phyloP scores from a whole-genome alignment of 92 coral and sea anemone species.

The Meandrina meandrites region DNA sequence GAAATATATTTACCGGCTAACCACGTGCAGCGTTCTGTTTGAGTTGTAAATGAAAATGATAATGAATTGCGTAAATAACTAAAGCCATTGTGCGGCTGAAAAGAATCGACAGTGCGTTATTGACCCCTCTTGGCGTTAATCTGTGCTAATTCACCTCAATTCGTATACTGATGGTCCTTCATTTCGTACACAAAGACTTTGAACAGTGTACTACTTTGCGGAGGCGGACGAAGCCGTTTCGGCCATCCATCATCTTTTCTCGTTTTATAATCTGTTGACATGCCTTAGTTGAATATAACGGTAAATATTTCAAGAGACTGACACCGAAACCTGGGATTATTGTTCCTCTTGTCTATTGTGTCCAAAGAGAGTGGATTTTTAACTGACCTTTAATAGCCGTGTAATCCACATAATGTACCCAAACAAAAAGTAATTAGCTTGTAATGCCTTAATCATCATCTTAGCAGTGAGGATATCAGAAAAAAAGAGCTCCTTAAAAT shows the following conservation, averaged over 20 bases:
- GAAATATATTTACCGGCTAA: not conserved
- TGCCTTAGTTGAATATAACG: not conserved
- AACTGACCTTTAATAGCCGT: not conserved
- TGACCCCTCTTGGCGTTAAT: constrained; percentile 1
- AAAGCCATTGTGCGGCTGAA: not conserved
- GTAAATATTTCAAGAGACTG: not conserved
- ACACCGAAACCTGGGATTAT: not conserved
- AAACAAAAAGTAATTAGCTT: not conserved
- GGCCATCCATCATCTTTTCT: constrained; percentile 14
- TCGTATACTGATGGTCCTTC: not conserved
- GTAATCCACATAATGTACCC: not conserved
- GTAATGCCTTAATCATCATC: not conserved
- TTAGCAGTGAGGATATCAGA: not conserved
- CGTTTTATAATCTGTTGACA: not conserved
- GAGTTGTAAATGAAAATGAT: not conserved
- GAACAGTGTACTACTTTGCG: not conserved
- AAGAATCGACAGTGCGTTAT: not conserved
- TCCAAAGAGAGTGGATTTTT: not conserved
- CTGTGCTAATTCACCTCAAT: constrained; percentile 9
- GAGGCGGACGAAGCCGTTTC: constrained; percentile 1
- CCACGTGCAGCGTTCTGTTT: not conserved
- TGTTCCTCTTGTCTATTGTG: no score
- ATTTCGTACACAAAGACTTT: not conserved
- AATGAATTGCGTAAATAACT: not conserved
- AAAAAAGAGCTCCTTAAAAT: not conserved